phyloP scores from a whole-genome alignment of 1,140 invertebrate genomes.

The Papilio glaucus region DNA sequence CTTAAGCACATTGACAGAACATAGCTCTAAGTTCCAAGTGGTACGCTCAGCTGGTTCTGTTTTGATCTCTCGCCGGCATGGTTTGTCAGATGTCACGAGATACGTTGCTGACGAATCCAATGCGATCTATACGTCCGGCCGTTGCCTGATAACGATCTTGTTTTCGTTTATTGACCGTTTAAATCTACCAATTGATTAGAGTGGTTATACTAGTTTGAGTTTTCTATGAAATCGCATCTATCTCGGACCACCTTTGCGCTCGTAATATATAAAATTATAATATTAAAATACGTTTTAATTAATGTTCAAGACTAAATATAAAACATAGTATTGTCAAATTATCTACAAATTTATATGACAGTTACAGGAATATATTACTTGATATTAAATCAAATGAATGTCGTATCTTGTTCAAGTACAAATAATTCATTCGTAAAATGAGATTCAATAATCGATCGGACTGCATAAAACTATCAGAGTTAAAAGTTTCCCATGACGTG shows the following conservation, averaged over 20 bases:
- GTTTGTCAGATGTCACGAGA: slow-evolving; percentile 61
- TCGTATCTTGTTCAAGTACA: too few relatives aligned
- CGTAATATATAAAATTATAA: not conserved
- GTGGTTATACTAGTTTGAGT: slow-evolving; percentile 26
- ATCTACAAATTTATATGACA: too few relatives aligned
- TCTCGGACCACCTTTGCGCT: slow-evolving; percentile 28
- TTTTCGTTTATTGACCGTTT: slow-evolving; percentile 37
- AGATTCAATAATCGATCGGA: too few relatives aligned
- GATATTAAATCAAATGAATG: too few relatives aligned
- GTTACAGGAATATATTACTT: too few relatives aligned
- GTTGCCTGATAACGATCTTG: slow-evolving; percentile 31
- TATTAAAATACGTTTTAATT: not conserved
- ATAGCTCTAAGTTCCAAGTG: slow-evolving; percentile 40
- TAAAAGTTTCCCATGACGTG: too few relatives aligned
- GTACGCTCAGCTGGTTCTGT: slow-evolving; percentile 51
- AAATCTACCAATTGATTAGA: slow-evolving; percentile 37
- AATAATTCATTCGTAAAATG: too few relatives aligned
- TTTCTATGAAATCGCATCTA: slow-evolving; percentile 22
- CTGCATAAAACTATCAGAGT: too few relatives aligned
- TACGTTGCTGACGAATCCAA: slow-evolving; percentile 44
- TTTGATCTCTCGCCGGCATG: slow-evolving; percentile 52
- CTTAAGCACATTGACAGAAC: not conserved
- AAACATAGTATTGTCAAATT: not conserved
- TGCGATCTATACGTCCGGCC: slow-evolving; percentile 28
- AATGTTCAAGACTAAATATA: not conserved